A percentile compares a stretch with the other conserved stretches of the same genome.
Conservation (phyloP, 2,113 vertebrate species). For the Hylia prasina region DNA sequence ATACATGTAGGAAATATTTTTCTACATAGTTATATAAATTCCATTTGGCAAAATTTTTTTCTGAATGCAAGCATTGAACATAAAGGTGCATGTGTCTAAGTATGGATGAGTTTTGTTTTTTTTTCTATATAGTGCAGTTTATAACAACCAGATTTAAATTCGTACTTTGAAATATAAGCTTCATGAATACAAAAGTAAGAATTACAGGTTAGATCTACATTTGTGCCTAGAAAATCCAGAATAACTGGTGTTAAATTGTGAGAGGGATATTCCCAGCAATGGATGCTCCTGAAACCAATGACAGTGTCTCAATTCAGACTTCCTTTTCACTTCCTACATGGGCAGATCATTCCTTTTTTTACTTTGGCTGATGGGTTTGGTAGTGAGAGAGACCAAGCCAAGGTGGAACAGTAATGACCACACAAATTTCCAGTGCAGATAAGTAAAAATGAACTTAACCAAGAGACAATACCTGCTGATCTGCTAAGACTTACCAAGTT, state of each 20-base stretch:
- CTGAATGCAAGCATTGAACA: not conserved
- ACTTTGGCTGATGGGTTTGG: not conserved
- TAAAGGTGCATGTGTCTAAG: not conserved
- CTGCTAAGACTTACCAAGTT: not conserved
- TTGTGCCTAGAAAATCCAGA: not conserved
- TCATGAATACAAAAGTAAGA: not conserved
- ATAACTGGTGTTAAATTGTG: rapidly evolving
- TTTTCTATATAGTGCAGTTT: not conserved
- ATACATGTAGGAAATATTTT: not conserved
- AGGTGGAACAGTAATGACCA: not conserved
- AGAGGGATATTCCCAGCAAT: not conserved
- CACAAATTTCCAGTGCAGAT: not conserved
- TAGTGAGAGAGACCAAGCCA: not conserved
- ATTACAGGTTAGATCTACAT: not conserved
- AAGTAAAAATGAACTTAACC: not conserved
- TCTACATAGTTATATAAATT: not conserved
- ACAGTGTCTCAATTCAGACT: not conserved
- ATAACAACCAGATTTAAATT: not conserved
- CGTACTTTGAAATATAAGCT: not conserved
- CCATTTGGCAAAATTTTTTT: not conserved
- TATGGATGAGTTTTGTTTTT: not conserved
- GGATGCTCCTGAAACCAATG: not conserved
- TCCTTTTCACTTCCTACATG: not conserved
- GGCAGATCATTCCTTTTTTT: not conserved
- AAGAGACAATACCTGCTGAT: not conserved